Evolutionary conservation across 2,797 vertebrate genomes (phyloP).

Genomic region (Stomatorhinus walkeri): DNA sequence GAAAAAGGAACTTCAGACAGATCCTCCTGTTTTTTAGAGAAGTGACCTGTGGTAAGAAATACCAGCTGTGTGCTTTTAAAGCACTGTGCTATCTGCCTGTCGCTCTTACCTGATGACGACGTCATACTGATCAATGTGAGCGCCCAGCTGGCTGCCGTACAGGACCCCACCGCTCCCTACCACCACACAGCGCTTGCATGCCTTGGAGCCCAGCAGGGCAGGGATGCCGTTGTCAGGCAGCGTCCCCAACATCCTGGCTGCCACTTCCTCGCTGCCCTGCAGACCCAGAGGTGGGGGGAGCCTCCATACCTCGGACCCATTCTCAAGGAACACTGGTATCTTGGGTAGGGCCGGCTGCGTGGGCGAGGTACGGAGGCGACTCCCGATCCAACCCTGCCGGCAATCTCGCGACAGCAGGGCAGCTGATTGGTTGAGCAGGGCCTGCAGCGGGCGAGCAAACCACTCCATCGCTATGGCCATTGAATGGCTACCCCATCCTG

Average conservation of each 20-base stretch:
- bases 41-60: background rate
- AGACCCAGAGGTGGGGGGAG: constrained; percentile 60
- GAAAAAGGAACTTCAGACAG: background rate
- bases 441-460: constrained; percentile 34
- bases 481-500: background rate
- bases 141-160: constrained; percentile 60
- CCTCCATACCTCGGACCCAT: constrained; percentile 33
- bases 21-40: background rate
- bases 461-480: background rate
- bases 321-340: constrained; percentile 58
- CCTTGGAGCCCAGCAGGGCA: constrained; percentile 22
- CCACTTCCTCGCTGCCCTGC: constrained; percentile 52
- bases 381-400: constrained; percentile 44
- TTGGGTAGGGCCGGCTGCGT: constrained; percentile 41
- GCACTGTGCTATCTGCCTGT: background rate
- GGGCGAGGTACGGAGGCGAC: constrained; percentile 44
- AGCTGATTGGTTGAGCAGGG: constrained; percentile 51
- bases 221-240: constrained; percentile 54
- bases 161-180: constrained; percentile 66
- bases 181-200: constrained; percentile 62
- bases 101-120: constrained; percentile 59
- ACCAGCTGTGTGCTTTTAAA: background rate
- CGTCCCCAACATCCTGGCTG: constrained; percentile 46
- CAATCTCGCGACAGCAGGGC: constrained; percentile 51
- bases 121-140: constrained; percentile 66